Evolutionary conservation across 2,113 vertebrate species (phyloP).

Genomic region (Canis aureus): DNA sequence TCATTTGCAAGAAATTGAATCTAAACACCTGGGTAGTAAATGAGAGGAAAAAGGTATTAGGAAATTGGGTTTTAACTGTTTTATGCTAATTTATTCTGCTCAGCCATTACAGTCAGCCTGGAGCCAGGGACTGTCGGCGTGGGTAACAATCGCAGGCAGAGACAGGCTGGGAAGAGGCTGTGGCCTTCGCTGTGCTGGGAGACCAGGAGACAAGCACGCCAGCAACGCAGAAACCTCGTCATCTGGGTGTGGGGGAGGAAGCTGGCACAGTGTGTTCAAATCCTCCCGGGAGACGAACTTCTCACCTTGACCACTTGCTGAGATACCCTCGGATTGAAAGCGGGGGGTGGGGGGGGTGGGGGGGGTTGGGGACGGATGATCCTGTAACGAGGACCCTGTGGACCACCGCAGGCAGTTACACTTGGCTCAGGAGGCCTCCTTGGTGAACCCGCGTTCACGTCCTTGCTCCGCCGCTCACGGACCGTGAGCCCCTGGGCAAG

Average conservation of each 20-base stretch:
- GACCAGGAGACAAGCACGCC: background rate
- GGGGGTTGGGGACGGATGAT: background rate
- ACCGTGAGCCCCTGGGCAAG: too few species aligned
- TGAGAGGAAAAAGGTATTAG: constrained; percentile 74
- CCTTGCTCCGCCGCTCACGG: background rate
- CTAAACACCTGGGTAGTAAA: constrained; percentile 82
- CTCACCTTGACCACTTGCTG: background rate
- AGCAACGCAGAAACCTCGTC: background rate
- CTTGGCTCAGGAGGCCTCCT: fast-evolving
- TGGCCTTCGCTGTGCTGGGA: background rate
- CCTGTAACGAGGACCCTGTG: fast-evolving
- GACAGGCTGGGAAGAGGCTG: constrained; percentile 18
- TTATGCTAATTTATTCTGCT: constrained; percentile 74
- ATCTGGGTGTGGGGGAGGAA: background rate
- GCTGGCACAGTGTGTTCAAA: background rate
- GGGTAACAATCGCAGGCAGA: background rate
- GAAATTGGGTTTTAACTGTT: constrained; percentile 55
- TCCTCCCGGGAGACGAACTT: background rate
- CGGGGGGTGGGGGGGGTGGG: background rate
- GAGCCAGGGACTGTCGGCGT: background rate
- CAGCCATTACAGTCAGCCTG: background rate
- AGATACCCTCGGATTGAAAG: background rate
- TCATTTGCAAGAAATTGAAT: constrained; percentile 81
- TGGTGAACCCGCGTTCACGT: fast-evolving
- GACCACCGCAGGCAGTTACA: fast-evolving